Evolutionary conservation across 2,888 invertebrate species (phyloP), one percentile per base, ranked within the genome.

Genomic region (Noctua pronuba): DNA sequence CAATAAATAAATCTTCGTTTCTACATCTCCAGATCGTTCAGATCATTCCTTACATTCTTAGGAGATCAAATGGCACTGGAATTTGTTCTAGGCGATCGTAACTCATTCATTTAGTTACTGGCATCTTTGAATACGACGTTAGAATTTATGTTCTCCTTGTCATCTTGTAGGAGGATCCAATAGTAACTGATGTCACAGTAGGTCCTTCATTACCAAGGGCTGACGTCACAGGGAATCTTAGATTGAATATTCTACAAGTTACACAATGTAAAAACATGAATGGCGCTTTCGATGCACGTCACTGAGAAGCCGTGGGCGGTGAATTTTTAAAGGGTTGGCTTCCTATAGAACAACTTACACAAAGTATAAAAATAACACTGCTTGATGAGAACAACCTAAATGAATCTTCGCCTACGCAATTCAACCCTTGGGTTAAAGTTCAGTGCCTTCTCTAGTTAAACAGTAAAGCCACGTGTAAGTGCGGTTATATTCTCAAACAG

Each of bases 11-110:
- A 79, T 84, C 38, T 75, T 75, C 24, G 38, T 58, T 62, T 72
- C 55, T 70, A 66, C 65, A 70, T 74, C 67, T 55, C 65, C 21
- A 44, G 65, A 80, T 76, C 65, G 72, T 65, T 64, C 70, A 73
- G 67, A 78, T 78, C 67, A 78, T 88, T 80, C 69, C 38, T 52
- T 55, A 75, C 77, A 82, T 88, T 72, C 65, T n/a, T 68, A 11
- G 7, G 38, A 68, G 77, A 68, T 74, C 75, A 80, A 41, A 52
- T 66, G 49, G 31, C 64, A 58, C 65, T 31, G 75, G 75, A 70
- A 83, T 75, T 75, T 80, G 68, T 68, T 72, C 52, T 41, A 67
- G 58, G 28, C 58, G 69, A 66, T 75, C 76, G 85, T 83, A 83
- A 82, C 49, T 87, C 76, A 76, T 82, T 81, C 71, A 60, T 52